Evolutionary conservation across 2,797 vertebrate genomes (phyloP).

Genomic region (Cryptoblepharus egeriae): DNA sequence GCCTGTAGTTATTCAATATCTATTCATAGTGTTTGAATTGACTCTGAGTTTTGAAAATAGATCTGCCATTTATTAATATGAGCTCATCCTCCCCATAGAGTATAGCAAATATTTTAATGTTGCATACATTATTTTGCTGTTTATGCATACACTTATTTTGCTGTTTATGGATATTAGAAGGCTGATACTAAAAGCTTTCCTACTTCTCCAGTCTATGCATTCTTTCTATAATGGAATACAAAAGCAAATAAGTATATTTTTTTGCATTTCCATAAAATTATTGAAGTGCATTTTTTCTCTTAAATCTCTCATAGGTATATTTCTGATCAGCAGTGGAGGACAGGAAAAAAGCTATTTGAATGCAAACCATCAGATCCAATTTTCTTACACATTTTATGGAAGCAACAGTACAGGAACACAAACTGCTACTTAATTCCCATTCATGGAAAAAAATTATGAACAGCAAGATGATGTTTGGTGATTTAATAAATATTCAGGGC

Average conservation of each 20-base stretch:
- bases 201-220: conserved; percentile 16
- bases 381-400: conserved; percentile 9
- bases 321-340: not conserved
- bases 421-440: conserved; percentile 7
- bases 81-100: not conserved
- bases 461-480: not conserved
- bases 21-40: conserved; percentile 38
- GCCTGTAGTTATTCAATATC: conserved; percentile 18
- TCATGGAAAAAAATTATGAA: conserved; percentile 1
- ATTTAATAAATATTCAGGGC: not conserved
- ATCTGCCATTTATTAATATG: not conserved
- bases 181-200: conserved; percentile 33
- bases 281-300: not conserved
- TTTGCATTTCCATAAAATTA: conserved; percentile 38
- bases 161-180: conserved; percentile 25
- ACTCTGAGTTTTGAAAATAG: conserved; percentile 2
- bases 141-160: not conserved
- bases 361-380: conserved; percentile 22
- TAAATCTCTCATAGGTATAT: not conserved
- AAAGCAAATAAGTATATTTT: conserved; percentile 20
- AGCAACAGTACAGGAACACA: not conserved
- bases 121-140: conserved; percentile 5
- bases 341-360: conserved; percentile 19
- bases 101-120: conserved; percentile 8
- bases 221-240: conserved; percentile 33